Evolutionary conservation across 1,140 invertebrate species (phyloP).

Genomic region (Drosophila chauvacae): DNA sequence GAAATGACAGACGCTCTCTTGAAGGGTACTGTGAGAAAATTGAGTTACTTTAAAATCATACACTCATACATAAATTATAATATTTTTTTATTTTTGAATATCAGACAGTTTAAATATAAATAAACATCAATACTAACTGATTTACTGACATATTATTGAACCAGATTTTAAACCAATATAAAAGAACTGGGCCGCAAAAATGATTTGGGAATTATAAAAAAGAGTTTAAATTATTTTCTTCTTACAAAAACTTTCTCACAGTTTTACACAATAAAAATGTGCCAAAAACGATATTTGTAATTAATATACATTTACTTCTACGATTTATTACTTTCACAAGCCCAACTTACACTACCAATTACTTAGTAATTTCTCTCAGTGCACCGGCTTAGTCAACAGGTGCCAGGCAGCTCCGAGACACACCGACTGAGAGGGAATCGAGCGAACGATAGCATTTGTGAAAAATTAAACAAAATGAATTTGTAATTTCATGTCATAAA

Average conservation of each 20-base stretch:
- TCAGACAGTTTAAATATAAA: not conserved
- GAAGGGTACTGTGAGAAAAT: slow-evolving; percentile 7
- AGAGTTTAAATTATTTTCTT: no score
- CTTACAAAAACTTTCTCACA: not conserved
- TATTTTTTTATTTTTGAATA: not conserved
- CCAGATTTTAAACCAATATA: not conserved
- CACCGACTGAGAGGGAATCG: slow-evolving; percentile 2
- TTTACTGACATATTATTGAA: not conserved
- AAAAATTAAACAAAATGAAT: slow-evolving; percentile 85
- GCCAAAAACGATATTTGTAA: no score
- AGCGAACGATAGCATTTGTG: slow-evolving; percentile 58
- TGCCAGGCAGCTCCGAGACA: slow-evolving; percentile 18
- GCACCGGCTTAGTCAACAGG: slow-evolving; percentile 48
- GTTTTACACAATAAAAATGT: not conserved
- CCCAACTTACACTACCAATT: not conserved
- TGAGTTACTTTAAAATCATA: no score
- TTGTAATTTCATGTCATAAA: slow-evolving; percentile 85
- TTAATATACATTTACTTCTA: not conserved
- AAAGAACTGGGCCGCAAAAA: not conserved
- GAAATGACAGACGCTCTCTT: slow-evolving; percentile 35
- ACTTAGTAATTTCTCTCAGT: slow-evolving; percentile 1
- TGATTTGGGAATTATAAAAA: not conserved
- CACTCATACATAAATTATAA: not conserved
- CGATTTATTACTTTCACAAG: not conserved
- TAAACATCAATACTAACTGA: no score